phyloP scores from a whole-genome alignment of 2,113 vertebrate species.

The Sinocyclocheilus rhinocerous region DNA sequence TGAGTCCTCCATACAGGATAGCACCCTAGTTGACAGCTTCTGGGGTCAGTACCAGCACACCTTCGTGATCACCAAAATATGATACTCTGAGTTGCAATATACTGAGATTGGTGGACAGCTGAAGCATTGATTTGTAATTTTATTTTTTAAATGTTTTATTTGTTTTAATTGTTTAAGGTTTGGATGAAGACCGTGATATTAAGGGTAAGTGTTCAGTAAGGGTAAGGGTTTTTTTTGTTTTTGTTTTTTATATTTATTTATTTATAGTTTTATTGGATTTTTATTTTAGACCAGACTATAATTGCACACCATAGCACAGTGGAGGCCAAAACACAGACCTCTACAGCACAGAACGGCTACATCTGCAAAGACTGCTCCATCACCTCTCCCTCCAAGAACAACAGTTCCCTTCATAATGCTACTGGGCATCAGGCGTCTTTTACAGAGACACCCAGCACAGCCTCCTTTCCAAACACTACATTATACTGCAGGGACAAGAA shows the following conservation, averaged over 20 bases:
- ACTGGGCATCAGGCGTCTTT: conserved; percentile 14
- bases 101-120: neutral
- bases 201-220: conserved; percentile 33
- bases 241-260: neutral
- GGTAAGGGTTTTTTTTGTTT: too few relatives aligned
- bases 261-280: neutral
- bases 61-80: neutral
- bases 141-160: neutral
- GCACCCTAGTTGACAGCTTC: conserved; percentile 81
- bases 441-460: neutral
- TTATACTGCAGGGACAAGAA: conserved; percentile 79
- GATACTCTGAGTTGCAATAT: neutral
- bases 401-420: conserved; percentile 10
- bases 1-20: conserved; percentile 83
- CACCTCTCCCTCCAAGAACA: conserved; percentile 41
- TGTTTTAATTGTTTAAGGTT: conserved; percentile 71
- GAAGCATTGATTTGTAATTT: neutral
- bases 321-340: conserved; percentile 58
- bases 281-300: conserved; percentile 58
- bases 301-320: conserved; percentile 35
- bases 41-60: conserved; percentile 82
- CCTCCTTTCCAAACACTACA: conserved; percentile 67
- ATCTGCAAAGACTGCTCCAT: conserved; percentile 77
- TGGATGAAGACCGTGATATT: conserved; percentile 82
- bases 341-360: conserved; percentile 72